Evolutionary conservation across 1,140 invertebrate species (phyloP), one percentile per base, ranked within the genome.

Genomic region (Drosophila nikananu): DNA sequence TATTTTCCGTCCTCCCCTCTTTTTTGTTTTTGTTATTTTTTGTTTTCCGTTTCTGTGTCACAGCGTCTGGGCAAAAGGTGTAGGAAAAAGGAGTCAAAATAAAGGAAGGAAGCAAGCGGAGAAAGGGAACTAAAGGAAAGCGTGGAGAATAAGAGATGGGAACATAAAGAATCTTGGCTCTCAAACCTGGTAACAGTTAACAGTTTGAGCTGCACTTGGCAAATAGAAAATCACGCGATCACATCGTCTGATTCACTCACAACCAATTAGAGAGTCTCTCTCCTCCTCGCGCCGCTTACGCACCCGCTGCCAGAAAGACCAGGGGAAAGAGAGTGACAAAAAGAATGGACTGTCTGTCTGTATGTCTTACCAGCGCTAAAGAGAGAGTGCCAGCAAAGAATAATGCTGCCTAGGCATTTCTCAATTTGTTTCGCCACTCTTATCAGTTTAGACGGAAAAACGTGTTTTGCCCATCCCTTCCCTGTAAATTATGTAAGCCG

Each of bases 161-260:
- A 39, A 58, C 42, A 51, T 42, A 58, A 17, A 17, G 21, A 49
- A 81, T 44, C 61, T 60, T 23, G 6, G 21, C 15, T 39, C 19
- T 30, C 48, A 17, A 37, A 41, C 30, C 46, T 55, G 19, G 41
- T 61, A 25, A 72, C 63, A 72, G 60, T 62, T 58, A 62, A 77
- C 61, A 87, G 83, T 86, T 87, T 87, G 4, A 25, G 25, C 0
- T 7, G 58, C 54, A 77, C 23, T 62, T 72, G 5, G 21, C 6
- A 12, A 49, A 30, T 30, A 52, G 66, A 83, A 74, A 83, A 87
- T 87, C 83, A 87, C 83, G 83, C 83, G 83, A 89, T 89, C 83
- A 63, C 44, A 83, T 83, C 77, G 77, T 59, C 77, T 68, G 84
- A 87, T 86, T 86, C 70, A 87, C 77, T 83, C 80, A 72, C 80